Conservation (phyloP, 1,140 invertebrate species). For the Pomacea maculata region DNA sequence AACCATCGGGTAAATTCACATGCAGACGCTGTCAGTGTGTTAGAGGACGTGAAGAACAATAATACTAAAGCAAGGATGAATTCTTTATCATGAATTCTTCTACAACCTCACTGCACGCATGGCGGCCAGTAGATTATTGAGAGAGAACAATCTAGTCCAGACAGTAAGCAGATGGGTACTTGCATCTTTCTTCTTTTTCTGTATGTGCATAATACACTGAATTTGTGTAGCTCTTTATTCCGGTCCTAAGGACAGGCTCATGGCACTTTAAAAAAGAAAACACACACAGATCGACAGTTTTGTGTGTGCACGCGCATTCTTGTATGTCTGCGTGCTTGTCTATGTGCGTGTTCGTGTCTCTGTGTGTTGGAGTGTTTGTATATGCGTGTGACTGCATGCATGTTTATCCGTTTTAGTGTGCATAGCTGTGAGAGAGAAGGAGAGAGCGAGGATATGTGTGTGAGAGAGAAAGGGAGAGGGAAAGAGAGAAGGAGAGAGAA, state of each 20-base stretch:
- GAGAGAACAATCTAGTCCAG: too few species aligned
- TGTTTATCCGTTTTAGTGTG: not conserved
- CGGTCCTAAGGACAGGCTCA: too few species aligned
- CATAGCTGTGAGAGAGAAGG: not conserved
- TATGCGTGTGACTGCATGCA: not conserved
- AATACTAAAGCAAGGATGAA: not conserved
- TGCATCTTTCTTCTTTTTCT: not conserved
- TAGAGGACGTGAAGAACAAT: not conserved
- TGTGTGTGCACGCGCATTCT: conserved; percentile 1
- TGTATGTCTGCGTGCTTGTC: not conserved
- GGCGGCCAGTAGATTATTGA: not conserved
- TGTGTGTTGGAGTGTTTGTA: not conserved
- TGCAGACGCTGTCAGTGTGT: not conserved
- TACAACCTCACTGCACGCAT: not conserved
- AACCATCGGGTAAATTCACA: not conserved
- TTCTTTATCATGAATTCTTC: not conserved
- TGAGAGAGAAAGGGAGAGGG: not conserved
- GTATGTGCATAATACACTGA: not conserved
- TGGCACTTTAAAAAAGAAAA: too few species aligned
- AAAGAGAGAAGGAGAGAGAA: not conserved
- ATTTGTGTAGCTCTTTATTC: too few species aligned
- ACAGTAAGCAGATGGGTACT: too few species aligned
- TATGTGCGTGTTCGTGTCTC: not conserved
- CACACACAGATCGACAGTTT: not conserved
- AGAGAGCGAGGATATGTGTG: not conserved